A percentile compares a stretch with the other conserved stretches of the same genome.
Evolutionary conservation across 2,888 invertebrate genomes (phyloP).

Genomic region (Dolomedes plantarius): DNA sequence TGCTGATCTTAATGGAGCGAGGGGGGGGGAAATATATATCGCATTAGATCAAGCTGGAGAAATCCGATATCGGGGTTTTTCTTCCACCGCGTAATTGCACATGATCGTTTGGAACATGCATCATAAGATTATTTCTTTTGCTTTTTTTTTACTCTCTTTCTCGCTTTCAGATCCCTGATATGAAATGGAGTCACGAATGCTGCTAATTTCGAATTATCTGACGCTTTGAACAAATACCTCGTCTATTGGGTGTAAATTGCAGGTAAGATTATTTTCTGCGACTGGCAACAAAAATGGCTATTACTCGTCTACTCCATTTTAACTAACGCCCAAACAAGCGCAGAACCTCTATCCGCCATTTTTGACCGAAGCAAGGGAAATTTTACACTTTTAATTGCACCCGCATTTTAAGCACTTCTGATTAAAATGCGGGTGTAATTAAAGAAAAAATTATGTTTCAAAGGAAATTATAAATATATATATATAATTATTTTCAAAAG

Average conservation of each 20-base stretch:
- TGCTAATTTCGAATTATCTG: conserved; percentile 63
- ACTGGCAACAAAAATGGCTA: conserved; percentile 33
- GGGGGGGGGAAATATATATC: no score
- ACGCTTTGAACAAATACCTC: conserved; percentile 69
- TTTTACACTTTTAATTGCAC: no score
- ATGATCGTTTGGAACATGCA: conserved; percentile 57
- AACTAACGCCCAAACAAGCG: neutral
- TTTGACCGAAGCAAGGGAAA: no score
- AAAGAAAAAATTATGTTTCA: no score
- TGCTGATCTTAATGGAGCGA: conserved; percentile 29
- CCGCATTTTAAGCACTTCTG: no score
- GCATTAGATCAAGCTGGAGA: no score
- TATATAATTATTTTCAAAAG: no score
- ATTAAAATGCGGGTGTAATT: no score
- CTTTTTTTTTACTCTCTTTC: conserved; percentile 19
- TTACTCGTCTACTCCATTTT: conserved; percentile 28
- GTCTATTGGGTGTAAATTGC: conserved; percentile 66
- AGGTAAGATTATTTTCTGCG: conserved; percentile 55
- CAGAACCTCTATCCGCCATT: neutral
- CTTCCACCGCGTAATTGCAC: conserved; percentile 49
- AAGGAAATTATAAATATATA: no score
- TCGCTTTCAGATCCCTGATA: conserved; percentile 19
- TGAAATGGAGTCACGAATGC: conserved; percentile 63
- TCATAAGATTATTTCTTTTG: conserved; percentile 30
- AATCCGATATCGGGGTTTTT: neutral